A percentile compares a stretch with the other conserved stretches of the same genome.
Evolutionary conservation across 2,797 vertebrate genomes (phyloP).

Genomic region (Acrossocheilus wenchowensis): DNA sequence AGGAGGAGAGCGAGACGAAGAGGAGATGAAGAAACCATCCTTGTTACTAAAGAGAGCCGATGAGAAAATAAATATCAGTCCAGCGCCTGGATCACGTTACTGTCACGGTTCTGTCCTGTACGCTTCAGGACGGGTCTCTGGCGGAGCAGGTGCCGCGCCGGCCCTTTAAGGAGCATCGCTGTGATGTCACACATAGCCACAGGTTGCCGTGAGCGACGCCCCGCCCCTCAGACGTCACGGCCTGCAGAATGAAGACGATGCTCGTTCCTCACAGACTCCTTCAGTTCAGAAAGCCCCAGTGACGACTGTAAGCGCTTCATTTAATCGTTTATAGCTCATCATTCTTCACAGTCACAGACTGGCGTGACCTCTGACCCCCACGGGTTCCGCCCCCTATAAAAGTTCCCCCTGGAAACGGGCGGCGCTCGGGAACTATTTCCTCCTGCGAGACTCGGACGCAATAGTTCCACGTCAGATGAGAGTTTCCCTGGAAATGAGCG

Average conservation of each 20-base stretch:
- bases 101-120: slow-evolving; percentile 59
- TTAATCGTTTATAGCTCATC: slow-evolving; percentile 42
- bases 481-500: slow-evolving; percentile 61
- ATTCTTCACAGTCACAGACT: slow-evolving; percentile 51
- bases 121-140: slow-evolving; percentile 60
- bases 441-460: slow-evolving; percentile 61
- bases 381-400: slow-evolving; percentile 65
- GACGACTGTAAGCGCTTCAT: neutral
- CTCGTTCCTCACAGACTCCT: neutral
- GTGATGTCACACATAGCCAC: slow-evolving; percentile 62
- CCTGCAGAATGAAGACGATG: no score
- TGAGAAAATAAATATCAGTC: slow-evolving; percentile 16
- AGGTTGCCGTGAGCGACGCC: slow-evolving; percentile 42
- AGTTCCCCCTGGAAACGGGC: slow-evolving; percentile 66
- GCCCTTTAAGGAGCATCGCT: slow-evolving; percentile 49
- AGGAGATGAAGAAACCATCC: slow-evolving; percentile 66
- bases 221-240: slow-evolving; percentile 17
- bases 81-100: neutral
- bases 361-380: slow-evolving; percentile 67
- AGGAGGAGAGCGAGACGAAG: slow-evolving; percentile 51
- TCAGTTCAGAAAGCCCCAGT: no score
- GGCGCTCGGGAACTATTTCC: slow-evolving; percentile 69
- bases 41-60: slow-evolving; percentile 10
- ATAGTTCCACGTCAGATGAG: slow-evolving; percentile 59
- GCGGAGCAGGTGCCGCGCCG: neutral